These are phyloP conservation scores for Archaeoteleia sp. DNA, from an alignment of 2,888 invertebrate genomes.

Conservation along the genomic window DNA sequence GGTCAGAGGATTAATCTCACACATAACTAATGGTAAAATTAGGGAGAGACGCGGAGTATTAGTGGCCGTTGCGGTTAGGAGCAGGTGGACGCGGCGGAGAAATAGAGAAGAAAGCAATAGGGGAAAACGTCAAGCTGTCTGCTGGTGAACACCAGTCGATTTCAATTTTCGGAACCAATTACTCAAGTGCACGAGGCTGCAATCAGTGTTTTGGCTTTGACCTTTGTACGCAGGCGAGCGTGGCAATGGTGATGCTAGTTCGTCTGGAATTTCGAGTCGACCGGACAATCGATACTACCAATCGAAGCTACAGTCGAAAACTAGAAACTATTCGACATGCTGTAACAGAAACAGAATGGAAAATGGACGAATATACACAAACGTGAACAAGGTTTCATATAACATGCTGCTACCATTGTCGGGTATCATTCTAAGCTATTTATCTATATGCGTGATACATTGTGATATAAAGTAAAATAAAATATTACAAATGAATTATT, in stretches of 20 bases:
- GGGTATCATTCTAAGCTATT: no score
- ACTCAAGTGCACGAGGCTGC: conserved; percentile 53
- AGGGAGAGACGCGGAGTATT: conserved; percentile 29
- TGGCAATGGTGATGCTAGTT: conserved; percentile 31
- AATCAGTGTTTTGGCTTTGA: conserved; percentile 58
- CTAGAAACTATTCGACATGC: conserved; percentile 26
- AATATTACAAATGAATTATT: no score
- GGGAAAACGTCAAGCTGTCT: conserved; percentile 46
- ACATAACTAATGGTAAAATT: conserved; percentile 47
- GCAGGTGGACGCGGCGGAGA: neutral
- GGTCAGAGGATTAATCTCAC: conserved; percentile 20
- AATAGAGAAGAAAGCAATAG: conserved; percentile 43
- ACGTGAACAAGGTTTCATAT: conserved; percentile 33
- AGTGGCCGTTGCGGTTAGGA: conserved; percentile 9
- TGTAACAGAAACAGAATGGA: conserved; percentile 24
- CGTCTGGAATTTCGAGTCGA: conserved; percentile 41
- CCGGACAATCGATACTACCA: conserved; percentile 46
- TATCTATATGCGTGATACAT: no score
- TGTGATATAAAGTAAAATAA: no score
- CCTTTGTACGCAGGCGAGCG: conserved; percentile 58
- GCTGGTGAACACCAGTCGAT: conserved; percentile 43
- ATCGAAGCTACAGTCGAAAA: conserved; percentile 39
- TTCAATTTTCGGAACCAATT: conserved; percentile 65
- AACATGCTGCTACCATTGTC: conserved; percentile 33
- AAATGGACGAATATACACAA: conserved; percentile 39